Conservation (phyloP, 2,113 vertebrate genomes). For the Cephalopterus ornatus region DNA sequence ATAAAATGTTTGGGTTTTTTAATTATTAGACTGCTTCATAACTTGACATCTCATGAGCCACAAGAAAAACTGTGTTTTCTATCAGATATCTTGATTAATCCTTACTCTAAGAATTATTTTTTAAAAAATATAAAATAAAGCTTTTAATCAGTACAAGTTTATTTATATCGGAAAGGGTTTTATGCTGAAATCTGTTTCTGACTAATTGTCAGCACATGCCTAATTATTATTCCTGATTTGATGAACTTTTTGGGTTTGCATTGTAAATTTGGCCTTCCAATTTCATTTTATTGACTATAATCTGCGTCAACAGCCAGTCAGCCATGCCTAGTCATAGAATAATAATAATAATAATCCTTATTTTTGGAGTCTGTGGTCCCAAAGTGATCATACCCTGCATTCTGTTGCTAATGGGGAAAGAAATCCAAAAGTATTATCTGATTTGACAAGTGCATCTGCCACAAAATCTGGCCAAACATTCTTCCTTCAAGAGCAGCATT, state of each 20-base stretch:
- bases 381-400: neutral
- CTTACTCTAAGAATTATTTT: neutral
- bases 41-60: neutral
- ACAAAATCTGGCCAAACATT: neutral
- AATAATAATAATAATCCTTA: neutral
- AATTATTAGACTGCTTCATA: neutral
- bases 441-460: slow-evolving; percentile 23
- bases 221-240: neutral
- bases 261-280: neutral
- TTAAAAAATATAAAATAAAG: neutral
- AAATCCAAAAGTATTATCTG: neutral
- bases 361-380: neutral
- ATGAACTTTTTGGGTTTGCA: neutral
- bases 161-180: neutral
- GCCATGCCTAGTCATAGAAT: neutral
- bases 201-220: neutral
- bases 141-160: neutral
- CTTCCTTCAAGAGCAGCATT: neutral
- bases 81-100: neutral
- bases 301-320: slow-evolving; percentile 12
- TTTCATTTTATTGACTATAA: slow-evolving; percentile 7
- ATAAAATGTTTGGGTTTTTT: neutral
- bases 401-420: neutral
- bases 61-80: neutral
- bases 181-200: neutral